Conservation (phyloP, 2,797 vertebrate genomes). For the Pseudochirops cupreus region DNA sequence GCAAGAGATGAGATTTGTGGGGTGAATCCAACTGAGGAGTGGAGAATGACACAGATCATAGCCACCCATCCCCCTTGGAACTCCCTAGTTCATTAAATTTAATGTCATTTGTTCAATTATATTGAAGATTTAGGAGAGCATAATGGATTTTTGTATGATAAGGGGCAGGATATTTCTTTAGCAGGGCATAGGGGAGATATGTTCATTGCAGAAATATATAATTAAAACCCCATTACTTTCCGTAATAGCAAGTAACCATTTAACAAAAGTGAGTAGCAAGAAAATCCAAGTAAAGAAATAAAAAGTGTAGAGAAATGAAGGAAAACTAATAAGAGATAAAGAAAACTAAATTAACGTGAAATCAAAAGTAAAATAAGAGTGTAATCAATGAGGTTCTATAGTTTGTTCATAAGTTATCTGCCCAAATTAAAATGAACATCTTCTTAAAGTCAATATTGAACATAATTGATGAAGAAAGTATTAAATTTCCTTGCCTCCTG, state of each 20-base stretch:
- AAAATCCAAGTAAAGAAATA: slow-evolving; percentile 52
- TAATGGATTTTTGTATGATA: slow-evolving; percentile 21
- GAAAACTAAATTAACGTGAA: slow-evolving; percentile 64
- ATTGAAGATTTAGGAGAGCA: slow-evolving; percentile 28
- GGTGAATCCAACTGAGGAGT: neutral
- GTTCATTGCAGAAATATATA: slow-evolving; percentile 29
- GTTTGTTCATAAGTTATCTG: slow-evolving; percentile 60
- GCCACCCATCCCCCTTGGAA: neutral
- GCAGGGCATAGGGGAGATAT: slow-evolving; percentile 23
- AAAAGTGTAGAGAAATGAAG: slow-evolving; percentile 31
- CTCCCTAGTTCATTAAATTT: neutral
- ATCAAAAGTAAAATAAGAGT: slow-evolving; percentile 66
- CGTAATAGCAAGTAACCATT: slow-evolving; percentile 40
- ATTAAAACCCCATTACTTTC: slow-evolving; percentile 27
- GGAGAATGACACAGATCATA: neutral
- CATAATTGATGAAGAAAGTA: slow-evolving; percentile 66
- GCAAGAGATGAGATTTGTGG: neutral
- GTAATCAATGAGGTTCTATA: slow-evolving; percentile 45
- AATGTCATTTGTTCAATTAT: slow-evolving; percentile 21
- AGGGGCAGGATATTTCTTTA: slow-evolving; percentile 38
- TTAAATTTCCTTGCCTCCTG: slow-evolving; percentile 60
- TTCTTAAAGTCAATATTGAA: slow-evolving; percentile 73
- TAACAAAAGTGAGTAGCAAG: slow-evolving; percentile 33
- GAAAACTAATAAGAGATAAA: slow-evolving; percentile 19
- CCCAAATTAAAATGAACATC: slow-evolving; percentile 58